Base-by-base conservation (phyloP, 1,140 invertebrate species). In the Drosophila parabipectinata region DNA sequence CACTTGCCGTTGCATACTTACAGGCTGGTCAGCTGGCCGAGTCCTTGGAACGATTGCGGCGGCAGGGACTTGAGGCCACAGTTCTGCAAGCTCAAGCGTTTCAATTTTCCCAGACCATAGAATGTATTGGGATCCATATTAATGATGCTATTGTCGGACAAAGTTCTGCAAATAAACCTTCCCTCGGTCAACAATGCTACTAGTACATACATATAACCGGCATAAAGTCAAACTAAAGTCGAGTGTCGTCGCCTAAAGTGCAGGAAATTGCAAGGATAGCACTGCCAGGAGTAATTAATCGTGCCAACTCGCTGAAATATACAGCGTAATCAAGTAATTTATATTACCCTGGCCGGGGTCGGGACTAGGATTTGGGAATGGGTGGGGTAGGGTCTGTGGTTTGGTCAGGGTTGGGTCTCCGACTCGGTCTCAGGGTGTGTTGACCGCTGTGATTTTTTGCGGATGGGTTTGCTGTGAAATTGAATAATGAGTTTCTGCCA, bases 131-230 rank as follows among this genome's bases (percentile, higher is more conserved):
- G 91, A 91, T 93, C 93, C 71, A 94, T 93, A 72, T 90, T 91
- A 64, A 92, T 91, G 79, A 94, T 83, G 81, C 92, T 93, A 92
- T 94, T 94, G 84, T 94, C 93, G 47, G 93, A 93, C 61, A 94
- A 87, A 52, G 94, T 92, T 89, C 94, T 94, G 92, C 73, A 94
- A 93, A 87, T 78, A 81, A 85, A 77, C 73, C 68, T 61, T 69
- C 82, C 78, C 68, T 77, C 62, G 62, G 80, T 81, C 69, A 82
- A 85, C 71, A 90, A 91, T 63, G n/a, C n/a, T n/a, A n/a, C n/a
- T n/a, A 81, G 67, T 76, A 91, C 47, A 45, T 57, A 68, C 47
- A 45, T 57, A 68, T 69, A 28, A 14, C 50, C 32, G 60, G 63
- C 63, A 68, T 71, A 71, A 71, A 57, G 67, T 48, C 64, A 26